These are phyloP conservation scores for Antechinus flavipes DNA, from an alignment of 2,113 vertebrate genomes.

Conservation along the genomic window DNA sequence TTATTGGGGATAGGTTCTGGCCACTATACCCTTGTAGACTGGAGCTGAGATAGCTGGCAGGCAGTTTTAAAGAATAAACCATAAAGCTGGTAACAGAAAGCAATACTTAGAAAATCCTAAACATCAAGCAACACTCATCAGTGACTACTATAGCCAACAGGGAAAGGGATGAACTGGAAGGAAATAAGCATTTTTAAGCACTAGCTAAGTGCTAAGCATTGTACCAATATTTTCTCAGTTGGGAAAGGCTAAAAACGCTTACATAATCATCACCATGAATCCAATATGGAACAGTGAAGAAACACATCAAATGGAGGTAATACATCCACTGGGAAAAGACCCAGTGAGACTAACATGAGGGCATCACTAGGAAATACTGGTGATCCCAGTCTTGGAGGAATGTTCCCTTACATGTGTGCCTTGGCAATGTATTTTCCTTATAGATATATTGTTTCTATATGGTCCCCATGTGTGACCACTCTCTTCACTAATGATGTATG, in stretches of 20 bases:
- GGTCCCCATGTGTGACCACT: not conserved
- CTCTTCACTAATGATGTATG: not conserved
- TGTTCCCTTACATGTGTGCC: not conserved
- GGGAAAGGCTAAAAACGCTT: not conserved
- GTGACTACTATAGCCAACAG: not conserved
- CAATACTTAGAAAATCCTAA: not conserved
- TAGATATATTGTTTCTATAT: not conserved
- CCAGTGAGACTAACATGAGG: not conserved
- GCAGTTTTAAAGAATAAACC: not conserved
- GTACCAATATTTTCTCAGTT: not conserved
- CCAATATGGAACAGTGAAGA: not conserved
- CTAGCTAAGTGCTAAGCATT: not conserved
- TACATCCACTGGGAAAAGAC: not conserved
- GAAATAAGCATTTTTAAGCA: not conserved
- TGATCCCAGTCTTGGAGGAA: not conserved
- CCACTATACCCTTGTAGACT: not conserved
- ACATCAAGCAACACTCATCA: not conserved
- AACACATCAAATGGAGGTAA: not conserved
- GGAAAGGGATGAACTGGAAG: not conserved
- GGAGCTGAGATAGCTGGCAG: not conserved
- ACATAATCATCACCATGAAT: no score
- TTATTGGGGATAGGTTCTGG: not conserved
- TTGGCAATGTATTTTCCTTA: not conserved
- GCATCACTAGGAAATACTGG: not conserved
- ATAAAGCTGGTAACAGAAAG: not conserved